Conservation (phyloP, 2,797 vertebrate species). For the Spea hammondii region DNA sequence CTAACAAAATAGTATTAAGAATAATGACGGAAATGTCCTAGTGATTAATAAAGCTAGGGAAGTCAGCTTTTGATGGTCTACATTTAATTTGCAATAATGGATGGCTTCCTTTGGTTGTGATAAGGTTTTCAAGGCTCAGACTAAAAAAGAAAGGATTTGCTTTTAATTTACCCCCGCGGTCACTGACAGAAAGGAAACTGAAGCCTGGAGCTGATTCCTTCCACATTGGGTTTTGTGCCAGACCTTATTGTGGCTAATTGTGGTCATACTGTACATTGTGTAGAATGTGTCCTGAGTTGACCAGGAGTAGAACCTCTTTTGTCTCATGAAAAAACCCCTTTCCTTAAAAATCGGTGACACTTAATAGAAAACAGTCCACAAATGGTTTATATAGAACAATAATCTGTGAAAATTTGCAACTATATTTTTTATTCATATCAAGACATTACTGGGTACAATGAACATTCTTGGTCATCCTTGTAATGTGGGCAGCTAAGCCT, state of each 20-base stretch:
- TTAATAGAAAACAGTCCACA: too few species aligned
- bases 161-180: not conserved
- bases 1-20: not conserved
- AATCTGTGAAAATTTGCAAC: too few species aligned
- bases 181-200: slow-evolving; percentile 30
- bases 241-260: not conserved
- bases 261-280: not conserved
- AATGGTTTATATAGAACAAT: too few species aligned
- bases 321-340: too few species aligned
- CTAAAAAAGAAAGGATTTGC: not conserved
- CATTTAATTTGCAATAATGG: slow-evolving; percentile 9
- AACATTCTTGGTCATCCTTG: too few species aligned
- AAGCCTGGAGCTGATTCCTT: slow-evolving; percentile 23
- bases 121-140: slow-evolving; percentile 12
- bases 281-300: slow-evolving; percentile 20
- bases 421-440: too few species aligned
- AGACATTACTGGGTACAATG: too few species aligned
- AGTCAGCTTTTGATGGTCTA: slow-evolving; percentile 5
- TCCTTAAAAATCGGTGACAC: too few species aligned
- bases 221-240: slow-evolving; percentile 21
- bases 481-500: too few species aligned
- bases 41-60: not conserved
- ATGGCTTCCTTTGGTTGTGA: slow-evolving; percentile 19
- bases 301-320: not conserved
- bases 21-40: not conserved